Evolutionary conservation across 2,888 invertebrate genomes (phyloP).

Genomic region (Acronicta alni): DNA sequence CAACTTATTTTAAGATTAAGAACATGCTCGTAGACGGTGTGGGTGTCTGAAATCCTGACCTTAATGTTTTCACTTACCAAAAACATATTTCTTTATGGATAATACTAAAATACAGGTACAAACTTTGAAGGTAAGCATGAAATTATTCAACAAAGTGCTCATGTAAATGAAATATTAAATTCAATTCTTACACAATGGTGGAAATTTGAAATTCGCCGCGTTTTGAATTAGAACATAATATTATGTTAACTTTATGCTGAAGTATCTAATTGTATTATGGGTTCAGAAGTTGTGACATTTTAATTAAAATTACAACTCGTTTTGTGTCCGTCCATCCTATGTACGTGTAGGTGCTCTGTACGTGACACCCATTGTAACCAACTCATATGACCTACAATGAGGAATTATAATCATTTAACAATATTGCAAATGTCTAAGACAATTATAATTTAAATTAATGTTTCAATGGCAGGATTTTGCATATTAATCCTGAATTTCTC

Average conservation of each 20-base stretch:
- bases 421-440: slow-evolving; percentile 43
- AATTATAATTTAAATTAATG: slow-evolving; percentile 10
- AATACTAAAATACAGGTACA: slow-evolving; percentile 30
- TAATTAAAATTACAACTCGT: slow-evolving; percentile 84
- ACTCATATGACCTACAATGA: slow-evolving; percentile 61
- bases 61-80: slow-evolving; percentile 39
- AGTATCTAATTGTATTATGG: slow-evolving; percentile 66
- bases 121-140: slow-evolving; percentile 39
- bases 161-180: slow-evolving; percentile 44
- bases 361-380: slow-evolving; percentile 78
- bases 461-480: neutral
- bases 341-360: slow-evolving; percentile 71
- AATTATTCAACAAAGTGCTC: slow-evolving; percentile 46
- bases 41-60: slow-evolving; percentile 36
- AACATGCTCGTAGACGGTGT: slow-evolving; percentile 24
- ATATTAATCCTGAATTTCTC: neutral
- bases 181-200: slow-evolving; percentile 41
- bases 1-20: slow-evolving; percentile 34
- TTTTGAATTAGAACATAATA: slow-evolving; percentile 47
- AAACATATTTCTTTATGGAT: slow-evolving; percentile 35
- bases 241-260: slow-evolving; percentile 56
- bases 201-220: slow-evolving; percentile 36
- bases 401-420: slow-evolving; percentile 61
- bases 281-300: slow-evolving; percentile 82
- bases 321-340: slow-evolving; percentile 73